phyloP scores from a whole-genome alignment of 2,888 invertebrate species.

The Pyrgus malvae region DNA sequence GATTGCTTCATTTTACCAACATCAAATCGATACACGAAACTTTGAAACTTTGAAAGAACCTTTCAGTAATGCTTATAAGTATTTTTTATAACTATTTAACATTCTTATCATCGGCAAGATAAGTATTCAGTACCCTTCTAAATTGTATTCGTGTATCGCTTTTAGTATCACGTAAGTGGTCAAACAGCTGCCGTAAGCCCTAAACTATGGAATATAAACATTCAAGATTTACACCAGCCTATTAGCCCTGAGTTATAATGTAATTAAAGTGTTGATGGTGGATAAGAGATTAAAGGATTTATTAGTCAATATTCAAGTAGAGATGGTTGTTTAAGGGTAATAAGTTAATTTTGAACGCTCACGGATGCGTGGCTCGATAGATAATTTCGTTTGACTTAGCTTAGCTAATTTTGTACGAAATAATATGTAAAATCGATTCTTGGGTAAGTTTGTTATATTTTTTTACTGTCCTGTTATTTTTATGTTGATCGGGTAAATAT shows the following conservation, averaged over 20 bases:
- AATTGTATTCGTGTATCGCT: too few species aligned
- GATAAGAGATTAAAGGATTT: constrained; percentile 25
- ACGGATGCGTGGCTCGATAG: not conserved
- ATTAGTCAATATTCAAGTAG: constrained; percentile 9
- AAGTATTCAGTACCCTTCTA: not conserved
- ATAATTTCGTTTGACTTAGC: not conserved
- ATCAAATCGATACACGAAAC: too few species aligned
- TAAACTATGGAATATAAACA: constrained; percentile 26
- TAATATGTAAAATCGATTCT: too few species aligned
- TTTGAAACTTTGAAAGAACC: too few species aligned
- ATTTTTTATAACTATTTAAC: too few species aligned
- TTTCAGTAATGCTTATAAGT: too few species aligned
- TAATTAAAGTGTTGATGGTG: constrained; percentile 23
- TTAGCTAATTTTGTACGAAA: not conserved
- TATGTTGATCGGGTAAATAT: too few species aligned
- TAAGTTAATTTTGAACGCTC: constrained; percentile 2
- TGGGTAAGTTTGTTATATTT: too few species aligned
- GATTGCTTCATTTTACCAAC: too few species aligned
- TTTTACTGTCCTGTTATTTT: too few species aligned
- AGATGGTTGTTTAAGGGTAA: constrained; percentile 1
- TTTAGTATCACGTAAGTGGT: not conserved
- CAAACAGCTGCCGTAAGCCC: not conserved
- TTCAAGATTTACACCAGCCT: constrained; percentile 23
- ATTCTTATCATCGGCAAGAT: too few species aligned
- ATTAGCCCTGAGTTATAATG: constrained; percentile 25